Evolutionary conservation across 1,140 invertebrate species (phyloP).

Genomic region (Sycophaga agraensis): DNA sequence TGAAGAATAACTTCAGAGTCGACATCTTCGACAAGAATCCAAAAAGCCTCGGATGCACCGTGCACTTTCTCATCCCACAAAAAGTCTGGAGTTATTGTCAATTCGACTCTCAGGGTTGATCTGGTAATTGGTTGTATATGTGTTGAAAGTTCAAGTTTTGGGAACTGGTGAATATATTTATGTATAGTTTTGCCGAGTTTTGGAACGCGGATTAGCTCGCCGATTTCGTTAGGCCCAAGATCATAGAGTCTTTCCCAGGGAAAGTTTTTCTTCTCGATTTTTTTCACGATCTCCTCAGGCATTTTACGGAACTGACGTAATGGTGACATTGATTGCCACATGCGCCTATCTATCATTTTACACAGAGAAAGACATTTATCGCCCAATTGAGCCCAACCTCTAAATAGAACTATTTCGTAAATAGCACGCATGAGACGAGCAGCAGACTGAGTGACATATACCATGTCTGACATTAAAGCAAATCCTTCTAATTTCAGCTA

Average conservation of each 20-base stretch:
- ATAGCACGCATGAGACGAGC: slow-evolving; percentile 93
- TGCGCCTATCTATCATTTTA: slow-evolving; percentile 98
- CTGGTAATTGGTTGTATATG: slow-evolving; percentile 98
- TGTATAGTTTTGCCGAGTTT: slow-evolving; percentile 97
- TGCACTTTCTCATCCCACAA: slow-evolving; percentile 99
- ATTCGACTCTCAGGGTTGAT: slow-evolving; percentile 89
- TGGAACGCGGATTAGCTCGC: slow-evolving; percentile 92
- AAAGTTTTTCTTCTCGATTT: slow-evolving; percentile 98
- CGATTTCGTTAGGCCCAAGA: slow-evolving; percentile 95
- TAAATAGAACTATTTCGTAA: slow-evolving; percentile 88
- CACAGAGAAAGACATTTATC: slow-evolving; percentile 94
- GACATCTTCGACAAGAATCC: slow-evolving; percentile 98
- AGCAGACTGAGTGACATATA: slow-evolving; percentile 98
- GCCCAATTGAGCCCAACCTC: slow-evolving; percentile 96
- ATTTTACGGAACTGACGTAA: slow-evolving; percentile 97
- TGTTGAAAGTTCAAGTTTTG: slow-evolving; percentile 90
- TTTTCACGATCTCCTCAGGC: slow-evolving; percentile 96
- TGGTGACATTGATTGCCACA: slow-evolving; percentile 99
- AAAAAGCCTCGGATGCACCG: slow-evolving; percentile 95
- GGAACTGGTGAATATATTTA: slow-evolving; percentile 97
- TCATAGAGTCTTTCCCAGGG: slow-evolving; percentile 95
- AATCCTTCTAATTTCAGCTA: slow-evolving; percentile 94
- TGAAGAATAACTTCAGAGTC: slow-evolving; percentile 95
- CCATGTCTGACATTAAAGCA: slow-evolving; percentile 98
- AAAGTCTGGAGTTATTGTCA: slow-evolving; percentile 99